Evolutionary conservation across 2,113 vertebrate species (phyloP).

Genomic region (Dolichotis patagonum): DNA sequence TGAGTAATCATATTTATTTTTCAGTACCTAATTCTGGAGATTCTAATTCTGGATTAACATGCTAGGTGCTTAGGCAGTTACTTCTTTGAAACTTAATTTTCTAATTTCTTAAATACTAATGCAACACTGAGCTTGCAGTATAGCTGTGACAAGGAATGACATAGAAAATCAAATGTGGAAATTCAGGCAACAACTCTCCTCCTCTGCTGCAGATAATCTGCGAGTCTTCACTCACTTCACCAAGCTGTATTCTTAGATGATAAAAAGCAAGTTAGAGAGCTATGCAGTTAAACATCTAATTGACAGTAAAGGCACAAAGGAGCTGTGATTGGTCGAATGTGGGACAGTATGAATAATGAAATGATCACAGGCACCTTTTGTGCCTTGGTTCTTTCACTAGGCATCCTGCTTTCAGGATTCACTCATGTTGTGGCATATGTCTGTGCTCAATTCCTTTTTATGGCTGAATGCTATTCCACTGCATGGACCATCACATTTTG

Average conservation of each 20-base stretch:
- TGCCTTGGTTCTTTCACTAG: background rate
- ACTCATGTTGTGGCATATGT: background rate
- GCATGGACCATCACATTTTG: background rate
- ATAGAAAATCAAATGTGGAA: accelerated
- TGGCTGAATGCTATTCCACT: background rate
- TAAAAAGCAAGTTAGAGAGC: background rate
- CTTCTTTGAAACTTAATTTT: background rate
- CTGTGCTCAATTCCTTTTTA: background rate
- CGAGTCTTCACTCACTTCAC: background rate
- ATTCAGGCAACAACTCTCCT: background rate
- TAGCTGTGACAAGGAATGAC: background rate
- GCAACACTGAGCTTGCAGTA: background rate
- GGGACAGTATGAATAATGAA: background rate
- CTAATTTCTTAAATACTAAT: background rate
- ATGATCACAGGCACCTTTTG: background rate
- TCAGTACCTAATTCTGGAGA: background rate
- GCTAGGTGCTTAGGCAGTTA: background rate
- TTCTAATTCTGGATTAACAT: too few species aligned
- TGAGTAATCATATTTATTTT: background rate
- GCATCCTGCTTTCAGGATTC: background rate
- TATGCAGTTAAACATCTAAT: background rate
- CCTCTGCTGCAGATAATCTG: background rate
- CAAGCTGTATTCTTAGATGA: background rate
- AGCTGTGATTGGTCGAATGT: background rate
- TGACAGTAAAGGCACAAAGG: background rate